phyloP scores from a whole-genome alignment of 2,797 vertebrate species.

The Phalanger gymnotis region DNA sequence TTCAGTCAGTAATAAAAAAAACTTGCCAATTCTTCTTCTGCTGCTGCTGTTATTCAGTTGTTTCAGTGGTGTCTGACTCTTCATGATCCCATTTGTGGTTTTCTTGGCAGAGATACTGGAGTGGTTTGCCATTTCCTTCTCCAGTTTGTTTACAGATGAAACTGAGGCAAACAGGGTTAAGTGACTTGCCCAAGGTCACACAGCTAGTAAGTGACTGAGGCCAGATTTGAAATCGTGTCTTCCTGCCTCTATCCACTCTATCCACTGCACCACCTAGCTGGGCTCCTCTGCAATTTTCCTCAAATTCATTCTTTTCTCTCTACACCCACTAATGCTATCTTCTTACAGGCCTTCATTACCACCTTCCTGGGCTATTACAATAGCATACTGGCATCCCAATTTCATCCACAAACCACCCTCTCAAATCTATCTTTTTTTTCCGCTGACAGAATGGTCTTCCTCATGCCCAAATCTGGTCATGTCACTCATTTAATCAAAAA shows the following conservation, averaged over 20 bases:
- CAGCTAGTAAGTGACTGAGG: too few species aligned
- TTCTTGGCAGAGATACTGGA: too few species aligned
- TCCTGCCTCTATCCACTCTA: not conserved
- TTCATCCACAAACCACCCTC: not conserved
- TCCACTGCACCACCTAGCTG: not conserved
- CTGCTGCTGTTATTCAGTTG: too few species aligned
- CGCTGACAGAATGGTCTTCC: not conserved
- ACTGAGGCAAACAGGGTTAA: too few species aligned
- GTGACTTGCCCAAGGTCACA: too few species aligned
- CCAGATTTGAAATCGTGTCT: too few species aligned
- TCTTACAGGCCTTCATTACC: fast-evolving
- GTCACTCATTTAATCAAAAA: not conserved
- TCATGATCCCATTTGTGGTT: too few species aligned
- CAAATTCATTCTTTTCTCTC: fast-evolving
- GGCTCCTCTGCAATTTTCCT: not conserved
- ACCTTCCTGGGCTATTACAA: not conserved
- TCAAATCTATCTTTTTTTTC: not conserved
- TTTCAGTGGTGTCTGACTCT: too few species aligned
- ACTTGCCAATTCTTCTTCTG: not conserved
- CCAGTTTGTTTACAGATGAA: too few species aligned
- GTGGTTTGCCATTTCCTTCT: too few species aligned
- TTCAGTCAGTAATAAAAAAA: not conserved
- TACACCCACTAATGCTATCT: not conserved
- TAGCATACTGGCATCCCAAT: not conserved
- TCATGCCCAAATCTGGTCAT: not conserved